These are phyloP conservation scores for Hestina assimilis DNA, from an alignment of 1,140 invertebrate species.

Conservation along the genomic window DNA sequence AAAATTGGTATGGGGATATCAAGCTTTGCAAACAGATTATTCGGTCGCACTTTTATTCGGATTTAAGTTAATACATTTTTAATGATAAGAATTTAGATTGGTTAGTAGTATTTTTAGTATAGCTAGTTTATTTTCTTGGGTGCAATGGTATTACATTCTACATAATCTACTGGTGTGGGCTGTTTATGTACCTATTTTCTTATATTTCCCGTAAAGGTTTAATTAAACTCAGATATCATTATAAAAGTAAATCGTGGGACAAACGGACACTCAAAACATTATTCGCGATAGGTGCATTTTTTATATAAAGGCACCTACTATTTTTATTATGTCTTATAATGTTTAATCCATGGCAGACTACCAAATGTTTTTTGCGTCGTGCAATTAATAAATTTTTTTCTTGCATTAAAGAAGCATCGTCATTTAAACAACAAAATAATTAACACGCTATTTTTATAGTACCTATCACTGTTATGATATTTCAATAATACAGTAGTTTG, in stretches of 20 bases:
- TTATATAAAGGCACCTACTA: too few relatives aligned
- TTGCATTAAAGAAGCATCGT: too few relatives aligned
- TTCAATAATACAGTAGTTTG: too few relatives aligned
- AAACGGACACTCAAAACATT: too few relatives aligned
- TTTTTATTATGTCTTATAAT: neutral
- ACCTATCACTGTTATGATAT: too few relatives aligned
- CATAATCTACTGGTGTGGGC: neutral
- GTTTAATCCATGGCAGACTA: neutral
- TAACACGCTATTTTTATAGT: too few relatives aligned
- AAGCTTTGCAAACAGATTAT: too few relatives aligned
- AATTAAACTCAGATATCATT: neutral
- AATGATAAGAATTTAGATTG: neutral
- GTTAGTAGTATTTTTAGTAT: neutral
- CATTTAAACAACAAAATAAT: too few relatives aligned
- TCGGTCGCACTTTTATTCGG: too few relatives aligned
- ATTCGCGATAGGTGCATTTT: too few relatives aligned
- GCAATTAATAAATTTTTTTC: too few relatives aligned
- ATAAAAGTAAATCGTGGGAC: too few relatives aligned
- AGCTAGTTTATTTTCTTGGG: neutral
- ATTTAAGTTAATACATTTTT: neutral
- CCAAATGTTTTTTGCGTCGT: constrained; percentile 2
- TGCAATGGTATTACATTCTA: neutral
- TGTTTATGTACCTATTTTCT: neutral
- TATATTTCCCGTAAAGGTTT: neutral
- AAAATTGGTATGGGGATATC: neutral